phyloP scores from a whole-genome alignment of 2,888 invertebrate genomes.

The Tachystola acroxantha region DNA sequence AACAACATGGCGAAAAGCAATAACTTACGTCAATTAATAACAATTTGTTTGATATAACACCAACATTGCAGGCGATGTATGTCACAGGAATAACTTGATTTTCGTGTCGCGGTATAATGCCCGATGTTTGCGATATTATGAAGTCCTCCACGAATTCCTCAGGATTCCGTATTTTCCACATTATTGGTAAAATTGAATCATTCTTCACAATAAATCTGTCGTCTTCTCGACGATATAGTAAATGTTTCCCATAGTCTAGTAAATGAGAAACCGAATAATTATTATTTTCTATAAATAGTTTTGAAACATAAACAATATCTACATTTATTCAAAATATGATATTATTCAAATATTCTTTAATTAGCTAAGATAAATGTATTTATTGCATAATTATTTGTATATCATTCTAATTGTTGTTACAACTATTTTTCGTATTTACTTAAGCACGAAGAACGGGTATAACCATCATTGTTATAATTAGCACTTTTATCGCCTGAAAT shows the following conservation, averaged over 20 bases:
- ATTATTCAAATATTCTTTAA: too few species aligned
- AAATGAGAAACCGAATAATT: constrained; percentile 15
- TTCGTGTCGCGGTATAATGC: constrained; percentile 58
- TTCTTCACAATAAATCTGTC: constrained; percentile 74
- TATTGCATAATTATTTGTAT: too few species aligned
- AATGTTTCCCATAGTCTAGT: constrained; percentile 72
- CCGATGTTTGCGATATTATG: constrained; percentile 57
- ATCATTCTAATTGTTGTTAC: too few species aligned
- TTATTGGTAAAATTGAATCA: constrained; percentile 72
- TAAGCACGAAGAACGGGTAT: too few species aligned
- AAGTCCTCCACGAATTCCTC: constrained; percentile 62
- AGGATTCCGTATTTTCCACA: constrained; percentile 72
- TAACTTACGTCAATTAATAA: constrained; percentile 67
- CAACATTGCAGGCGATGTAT: constrained; percentile 65
- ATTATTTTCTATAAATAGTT: not conserved
- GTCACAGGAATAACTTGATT: constrained; percentile 67
- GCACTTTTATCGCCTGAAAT: too few species aligned
- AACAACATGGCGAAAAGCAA: too few species aligned
- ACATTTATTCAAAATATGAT: too few species aligned
- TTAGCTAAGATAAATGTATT: too few species aligned
- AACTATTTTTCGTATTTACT: too few species aligned
- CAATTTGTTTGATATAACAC: constrained; percentile 49
- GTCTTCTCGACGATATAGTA: constrained; percentile 68
- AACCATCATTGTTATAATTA: too few species aligned
- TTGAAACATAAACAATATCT: too few species aligned